These are phyloP conservation scores for Amphipyra tragopoginis DNA, from an alignment of 2,888 invertebrate genomes.

Conservation along the genomic window DNA sequence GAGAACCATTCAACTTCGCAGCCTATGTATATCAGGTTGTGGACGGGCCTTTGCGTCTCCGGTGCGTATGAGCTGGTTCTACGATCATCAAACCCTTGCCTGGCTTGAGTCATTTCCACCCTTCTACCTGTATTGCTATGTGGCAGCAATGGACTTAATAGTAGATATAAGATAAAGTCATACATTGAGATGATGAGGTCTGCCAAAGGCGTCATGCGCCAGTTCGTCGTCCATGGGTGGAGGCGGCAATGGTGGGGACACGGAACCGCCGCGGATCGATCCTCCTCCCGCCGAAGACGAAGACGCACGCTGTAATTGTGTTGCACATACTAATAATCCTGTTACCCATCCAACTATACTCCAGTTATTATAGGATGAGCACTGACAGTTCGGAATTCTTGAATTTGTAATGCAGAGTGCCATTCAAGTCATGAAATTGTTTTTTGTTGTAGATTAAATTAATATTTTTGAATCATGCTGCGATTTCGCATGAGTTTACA, in stretches of 20 bases:
- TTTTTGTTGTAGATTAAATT: no score
- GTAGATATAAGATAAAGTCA: conserved; percentile 23
- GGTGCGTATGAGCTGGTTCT: no score
- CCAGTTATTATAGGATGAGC: conserved; percentile 19
- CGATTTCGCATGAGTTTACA: neutral
- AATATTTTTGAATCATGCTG: no score
- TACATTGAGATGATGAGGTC: conserved; percentile 89
- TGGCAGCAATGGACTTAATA: no score
- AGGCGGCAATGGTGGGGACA: conserved; percentile 95
- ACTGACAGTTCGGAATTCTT: neutral
- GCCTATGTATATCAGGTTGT: no score
- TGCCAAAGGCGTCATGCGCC: conserved; percentile 93
- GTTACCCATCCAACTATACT: conserved; percentile 10
- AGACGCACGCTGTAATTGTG: conserved; percentile 76
- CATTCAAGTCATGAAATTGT: no score
- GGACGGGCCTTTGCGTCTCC: no score
- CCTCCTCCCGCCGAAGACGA: conserved; percentile 80
- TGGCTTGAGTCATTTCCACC: no score
- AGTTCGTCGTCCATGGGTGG: conserved; percentile 95
- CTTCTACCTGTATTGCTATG: no score
- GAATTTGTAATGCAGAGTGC: no score
- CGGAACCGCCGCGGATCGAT: conserved; percentile 90
- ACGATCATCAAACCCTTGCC: no score
- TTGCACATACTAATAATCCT: conserved; percentile 14
- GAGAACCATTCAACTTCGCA: no score